These are phyloP conservation scores for Gavia stellata DNA, from an alignment of 2,113 vertebrate species.

Conservation along the genomic window DNA sequence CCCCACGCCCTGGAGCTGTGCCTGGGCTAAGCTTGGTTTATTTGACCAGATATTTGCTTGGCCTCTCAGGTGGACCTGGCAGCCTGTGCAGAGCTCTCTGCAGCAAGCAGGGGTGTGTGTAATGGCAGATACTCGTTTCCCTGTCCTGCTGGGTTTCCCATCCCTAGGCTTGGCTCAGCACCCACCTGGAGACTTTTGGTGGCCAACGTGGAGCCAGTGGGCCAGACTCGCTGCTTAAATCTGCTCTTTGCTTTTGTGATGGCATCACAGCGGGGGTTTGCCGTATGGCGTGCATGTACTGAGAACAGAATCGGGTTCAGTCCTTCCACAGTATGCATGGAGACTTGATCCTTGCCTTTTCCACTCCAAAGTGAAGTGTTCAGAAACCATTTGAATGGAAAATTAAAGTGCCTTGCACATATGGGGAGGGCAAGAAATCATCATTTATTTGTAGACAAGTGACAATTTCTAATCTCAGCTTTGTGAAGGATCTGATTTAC, in stretches of 20 bases:
- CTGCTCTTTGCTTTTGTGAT: neutral
- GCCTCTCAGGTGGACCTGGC: neutral
- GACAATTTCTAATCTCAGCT: conserved; percentile 28
- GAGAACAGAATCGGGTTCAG: neutral
- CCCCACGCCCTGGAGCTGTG: neutral
- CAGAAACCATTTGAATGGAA: neutral
- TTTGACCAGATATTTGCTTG: neutral
- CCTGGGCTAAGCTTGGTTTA: neutral
- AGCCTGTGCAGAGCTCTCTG: neutral
- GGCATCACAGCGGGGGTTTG: accelerated
- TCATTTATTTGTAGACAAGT: conserved; percentile 9
- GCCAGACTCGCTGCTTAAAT: neutral
- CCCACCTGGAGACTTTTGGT: neutral
- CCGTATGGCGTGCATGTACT: neutral
- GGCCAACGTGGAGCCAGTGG: neutral
- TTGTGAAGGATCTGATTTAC: conserved; percentile 43
- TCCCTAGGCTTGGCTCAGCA: neutral
- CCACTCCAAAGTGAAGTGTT: neutral
- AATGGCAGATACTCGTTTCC: neutral
- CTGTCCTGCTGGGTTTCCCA: neutral
- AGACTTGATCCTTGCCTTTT: neutral
- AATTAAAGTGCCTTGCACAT: neutral
- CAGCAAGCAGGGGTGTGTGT: neutral
- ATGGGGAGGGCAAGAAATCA: conserved; percentile 9
- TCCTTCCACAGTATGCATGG: neutral